A percentile compares a stretch with the other conserved stretches of the same genome.
These are phyloP conservation scores for Callopanchax toddi DNA, from an alignment of 2,113 vertebrate species.

Conservation along the genomic window DNA sequence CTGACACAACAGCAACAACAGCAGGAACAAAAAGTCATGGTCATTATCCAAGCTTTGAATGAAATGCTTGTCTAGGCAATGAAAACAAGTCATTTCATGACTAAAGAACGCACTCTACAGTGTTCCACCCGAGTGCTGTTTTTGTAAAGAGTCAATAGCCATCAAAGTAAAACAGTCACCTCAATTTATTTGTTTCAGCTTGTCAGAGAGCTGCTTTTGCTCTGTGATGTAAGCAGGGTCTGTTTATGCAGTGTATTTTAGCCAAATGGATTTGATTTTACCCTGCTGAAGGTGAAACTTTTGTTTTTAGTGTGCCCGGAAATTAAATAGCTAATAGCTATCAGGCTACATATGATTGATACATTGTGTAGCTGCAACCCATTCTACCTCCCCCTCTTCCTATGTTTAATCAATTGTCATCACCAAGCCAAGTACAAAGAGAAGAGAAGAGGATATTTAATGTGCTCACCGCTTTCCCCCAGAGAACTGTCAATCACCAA, in stretches of 20 bases:
- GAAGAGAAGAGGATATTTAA: constrained; percentile 41
- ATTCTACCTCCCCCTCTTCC: constrained; percentile 1
- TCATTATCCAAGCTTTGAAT: constrained; percentile 27
- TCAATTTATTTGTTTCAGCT: constrained; percentile 41
- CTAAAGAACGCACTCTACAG: constrained; percentile 15
- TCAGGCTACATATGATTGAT: constrained; percentile 53
- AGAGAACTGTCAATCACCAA: constrained; percentile 66
- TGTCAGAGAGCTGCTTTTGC: constrained; percentile 36
- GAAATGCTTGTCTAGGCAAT: constrained; percentile 1
- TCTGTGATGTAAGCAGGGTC: constrained; percentile 13
- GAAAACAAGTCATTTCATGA: constrained; percentile 15
- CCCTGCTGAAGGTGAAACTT: constrained; percentile 32
- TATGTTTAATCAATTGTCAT: constrained; percentile 73
- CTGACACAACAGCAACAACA: constrained; percentile 1
- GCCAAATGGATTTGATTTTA: constrained; percentile 46
- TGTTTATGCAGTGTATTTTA: too few relatives aligned
- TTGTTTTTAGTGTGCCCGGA: constrained; percentile 34
- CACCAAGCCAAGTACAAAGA: constrained; percentile 46
- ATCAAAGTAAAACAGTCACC: constrained; percentile 17
- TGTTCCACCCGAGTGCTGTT: constrained; percentile 18
- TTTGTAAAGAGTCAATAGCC: constrained; percentile 25
- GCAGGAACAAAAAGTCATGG: background rate
- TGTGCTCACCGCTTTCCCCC: constrained; percentile 31
- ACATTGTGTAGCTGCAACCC: constrained; percentile 34
- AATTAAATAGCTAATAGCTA: constrained; percentile 42